Evolutionary conservation across 2,113 vertebrate genomes (phyloP), one percentile per base, ranked within the genome.

Genomic region (Chaenogobius annularis): DNA sequence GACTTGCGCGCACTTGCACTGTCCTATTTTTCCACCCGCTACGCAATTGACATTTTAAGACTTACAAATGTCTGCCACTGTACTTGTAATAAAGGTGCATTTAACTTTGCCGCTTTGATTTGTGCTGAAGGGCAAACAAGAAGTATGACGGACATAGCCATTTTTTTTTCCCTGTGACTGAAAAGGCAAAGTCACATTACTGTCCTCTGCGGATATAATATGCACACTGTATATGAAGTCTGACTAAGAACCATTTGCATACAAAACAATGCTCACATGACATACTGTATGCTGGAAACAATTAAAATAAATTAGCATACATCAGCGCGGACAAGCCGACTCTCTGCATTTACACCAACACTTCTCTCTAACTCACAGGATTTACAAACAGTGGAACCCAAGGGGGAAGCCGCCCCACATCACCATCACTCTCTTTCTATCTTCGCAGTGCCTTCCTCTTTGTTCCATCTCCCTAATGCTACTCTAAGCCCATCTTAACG

Each of bases 401-500:
- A 44, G 20, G 72, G 61, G 72, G 63, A 44, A 48, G 37, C 73
- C 37, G 70, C 69, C 75, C 63, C 73, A 74, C 77, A 59, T 74
- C 61, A 11, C 75, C 78, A 75, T 81, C 78, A 56, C 77, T 78
- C 80, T 75, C 64, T 69, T 72, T 82, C 66, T 52, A 76, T 82
- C 79, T 78, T 72, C 75, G 50, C 37, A 63, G 73, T 77, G 62
- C 50, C 66, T 85, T 58, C 69, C 50, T 78, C 79, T 73, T 88
- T 82, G 83, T 85, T 90, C 87, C 87, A 86, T 83, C 78, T 89
- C 78, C 80, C 78, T 89, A 90, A 89, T 79, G 82, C 82, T 77
- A 80, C 84, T 81, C 83, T 89, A 88, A 91, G 80, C 83, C 80
- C 84, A 87, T 90, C 87, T 91, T 89, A 88, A 89, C 80, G 68